Evolutionary conservation across 2,888 invertebrate species (phyloP).

Genomic region (Cremastinae sp.): DNA sequence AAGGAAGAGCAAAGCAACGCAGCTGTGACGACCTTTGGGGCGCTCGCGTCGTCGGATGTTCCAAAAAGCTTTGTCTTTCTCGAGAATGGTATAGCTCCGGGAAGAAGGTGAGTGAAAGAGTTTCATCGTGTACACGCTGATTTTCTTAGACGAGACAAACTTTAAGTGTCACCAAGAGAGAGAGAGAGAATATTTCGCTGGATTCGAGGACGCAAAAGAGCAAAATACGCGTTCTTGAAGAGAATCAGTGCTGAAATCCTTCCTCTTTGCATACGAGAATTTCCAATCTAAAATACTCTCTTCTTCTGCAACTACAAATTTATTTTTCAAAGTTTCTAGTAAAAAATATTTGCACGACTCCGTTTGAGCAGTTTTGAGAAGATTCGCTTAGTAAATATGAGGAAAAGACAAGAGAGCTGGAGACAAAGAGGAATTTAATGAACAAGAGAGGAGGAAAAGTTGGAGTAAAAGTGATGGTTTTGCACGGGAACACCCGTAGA

Average conservation of each 20-base stretch:
- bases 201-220: constrained; percentile 27
- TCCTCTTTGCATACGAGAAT: background rate
- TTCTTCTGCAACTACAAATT: background rate
- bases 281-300: background rate
- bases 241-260: constrained; percentile 36
- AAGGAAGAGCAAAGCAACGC: constrained; percentile 19
- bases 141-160: constrained; percentile 48
- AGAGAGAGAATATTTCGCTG: constrained; percentile 1
- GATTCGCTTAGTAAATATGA: too few relatives aligned
- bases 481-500: constrained; percentile 19
- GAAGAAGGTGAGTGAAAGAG: background rate
- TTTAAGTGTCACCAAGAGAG: constrained; percentile 42
- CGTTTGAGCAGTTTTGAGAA: too few relatives aligned
- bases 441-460: background rate
- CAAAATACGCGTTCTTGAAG: constrained; percentile 35
- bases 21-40: constrained; percentile 12
- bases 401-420: too few relatives aligned
- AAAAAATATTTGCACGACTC: too few relatives aligned
- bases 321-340: too few relatives aligned
- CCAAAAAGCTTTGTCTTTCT: constrained; percentile 39
- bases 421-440: background rate
- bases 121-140: constrained; percentile 29
- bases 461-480: background rate
- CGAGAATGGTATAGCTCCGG: background rate
- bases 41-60: constrained; percentile 17